Evolutionary conservation across 2,797 vertebrate species (phyloP).

Genomic region (Ctenopoma kingsleyae): DNA sequence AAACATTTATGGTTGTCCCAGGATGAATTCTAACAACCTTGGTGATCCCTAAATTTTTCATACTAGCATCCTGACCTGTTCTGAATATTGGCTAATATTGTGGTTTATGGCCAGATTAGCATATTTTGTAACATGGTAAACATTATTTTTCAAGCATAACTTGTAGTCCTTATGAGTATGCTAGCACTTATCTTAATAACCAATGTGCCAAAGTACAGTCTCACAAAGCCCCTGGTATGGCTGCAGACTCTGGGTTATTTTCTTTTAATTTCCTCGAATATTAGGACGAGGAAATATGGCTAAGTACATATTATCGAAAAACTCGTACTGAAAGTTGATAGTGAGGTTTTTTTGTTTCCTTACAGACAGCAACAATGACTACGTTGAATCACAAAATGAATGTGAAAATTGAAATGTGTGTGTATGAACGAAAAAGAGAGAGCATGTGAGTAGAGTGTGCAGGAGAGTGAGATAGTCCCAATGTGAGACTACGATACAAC

Average conservation of each 20-base stretch:
- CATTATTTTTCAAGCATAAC: not conserved
- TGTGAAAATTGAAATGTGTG: constrained; percentile 41
- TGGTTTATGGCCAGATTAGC: not conserved
- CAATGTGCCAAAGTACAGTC: constrained; percentile 4
- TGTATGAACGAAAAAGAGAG: constrained; percentile 5
- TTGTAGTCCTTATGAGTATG: not conserved
- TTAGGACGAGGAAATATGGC: constrained; percentile 25
- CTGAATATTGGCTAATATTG: constrained; percentile 3
- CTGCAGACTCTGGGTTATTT: not conserved
- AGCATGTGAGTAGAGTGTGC: constrained; percentile 16
- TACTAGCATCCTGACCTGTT: not conserved
- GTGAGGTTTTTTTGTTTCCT: constrained; percentile 37
- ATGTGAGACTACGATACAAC: constrained; percentile 11
- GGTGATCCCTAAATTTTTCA: not conserved
- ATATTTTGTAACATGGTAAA: not conserved
- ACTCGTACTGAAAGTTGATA: constrained; percentile 28
- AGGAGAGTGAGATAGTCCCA: constrained; percentile 16
- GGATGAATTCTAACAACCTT: not conserved
- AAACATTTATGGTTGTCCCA: not conserved
- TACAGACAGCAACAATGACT: constrained; percentile 34
- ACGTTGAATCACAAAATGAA: constrained; percentile 36
- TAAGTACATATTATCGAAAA: constrained; percentile 29
- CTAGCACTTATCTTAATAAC: constrained; percentile 22
- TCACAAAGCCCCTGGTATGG: not conserved
- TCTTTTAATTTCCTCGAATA: constrained; percentile 24